Evolutionary conservation across 2,113 vertebrate species (phyloP).

Genomic region (Noturus placidus): DNA sequence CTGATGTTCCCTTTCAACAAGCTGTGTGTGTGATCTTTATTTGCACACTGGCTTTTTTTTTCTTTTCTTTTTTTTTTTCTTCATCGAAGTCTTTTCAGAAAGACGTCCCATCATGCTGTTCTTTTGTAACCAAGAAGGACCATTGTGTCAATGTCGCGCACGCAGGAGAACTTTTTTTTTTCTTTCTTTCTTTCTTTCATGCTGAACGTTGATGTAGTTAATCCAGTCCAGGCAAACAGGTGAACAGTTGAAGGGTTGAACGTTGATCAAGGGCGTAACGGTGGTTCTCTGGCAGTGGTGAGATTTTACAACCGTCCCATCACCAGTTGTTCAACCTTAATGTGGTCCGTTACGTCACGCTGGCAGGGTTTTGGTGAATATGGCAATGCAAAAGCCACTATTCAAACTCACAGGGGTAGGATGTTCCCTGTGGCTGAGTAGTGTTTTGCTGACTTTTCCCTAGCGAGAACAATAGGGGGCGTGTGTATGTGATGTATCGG

Average conservation of each 20-base stretch:
- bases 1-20: slow-evolving; percentile 46
- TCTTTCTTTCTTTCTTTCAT: not conserved
- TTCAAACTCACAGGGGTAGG: not conserved
- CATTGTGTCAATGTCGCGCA: slow-evolving; percentile 1
- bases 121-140: slow-evolving; percentile 13
- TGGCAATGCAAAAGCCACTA: slow-evolving; percentile 11
- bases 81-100: slow-evolving; percentile 32
- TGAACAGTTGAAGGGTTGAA: slow-evolving; percentile 1
- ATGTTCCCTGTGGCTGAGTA: slow-evolving; percentile 34
- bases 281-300: slow-evolving; percentile 8
- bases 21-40: slow-evolving; percentile 40
- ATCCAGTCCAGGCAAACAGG: slow-evolving; percentile 14
- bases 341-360: not conserved
- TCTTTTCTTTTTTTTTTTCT: slow-evolving; percentile 24
- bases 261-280: slow-evolving; percentile 2
- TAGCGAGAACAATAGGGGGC: slow-evolving; percentile 50
- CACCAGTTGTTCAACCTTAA: not conserved
- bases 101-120: slow-evolving; percentile 4
- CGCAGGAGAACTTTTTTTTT: not conserved
- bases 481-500: slow-evolving; percentile 27
- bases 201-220: slow-evolving; percentile 9
- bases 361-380: not conserved
- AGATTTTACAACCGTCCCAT: not conserved
- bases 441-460: slow-evolving; percentile 50
- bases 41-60: slow-evolving; percentile 33